These are phyloP conservation scores for Echinarachnius parma DNA, from an alignment of 53 echinoderm and acorn worm species.

Conservation along the genomic window DNA sequence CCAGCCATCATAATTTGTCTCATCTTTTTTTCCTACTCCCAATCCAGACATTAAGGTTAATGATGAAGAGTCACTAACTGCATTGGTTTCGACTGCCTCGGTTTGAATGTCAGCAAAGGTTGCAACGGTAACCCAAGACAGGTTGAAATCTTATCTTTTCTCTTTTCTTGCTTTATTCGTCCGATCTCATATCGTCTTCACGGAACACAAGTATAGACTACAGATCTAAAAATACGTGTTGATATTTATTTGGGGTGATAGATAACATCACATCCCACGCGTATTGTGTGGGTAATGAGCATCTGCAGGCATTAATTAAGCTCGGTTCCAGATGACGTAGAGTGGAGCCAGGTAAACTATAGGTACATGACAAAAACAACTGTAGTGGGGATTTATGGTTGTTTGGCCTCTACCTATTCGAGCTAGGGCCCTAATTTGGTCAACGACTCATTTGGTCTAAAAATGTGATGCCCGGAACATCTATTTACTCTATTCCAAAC, in stretches of 20 bases:
- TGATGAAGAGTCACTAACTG: background rate
- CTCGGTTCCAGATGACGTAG: no score
- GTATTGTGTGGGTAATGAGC: no score
- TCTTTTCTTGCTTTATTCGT: background rate
- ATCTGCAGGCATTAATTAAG: constrained; percentile 25
- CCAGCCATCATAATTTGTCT: constrained; percentile 12
- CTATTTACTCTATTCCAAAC: no score
- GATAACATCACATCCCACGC: constrained; percentile 44
- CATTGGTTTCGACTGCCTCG: background rate
- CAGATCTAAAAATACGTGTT: constrained; percentile 33
- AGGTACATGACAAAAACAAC: no score
- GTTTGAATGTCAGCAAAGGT: constrained; percentile 34
- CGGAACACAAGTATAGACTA: no score
- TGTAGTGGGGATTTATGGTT: no score
- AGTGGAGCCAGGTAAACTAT: no score
- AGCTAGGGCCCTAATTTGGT: no score
- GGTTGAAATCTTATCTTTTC: constrained; percentile 19
- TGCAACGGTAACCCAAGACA: background rate
- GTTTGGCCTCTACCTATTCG: no score
- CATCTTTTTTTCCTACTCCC: background rate
- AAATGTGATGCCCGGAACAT: no score
- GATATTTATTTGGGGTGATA: constrained; percentile 40
- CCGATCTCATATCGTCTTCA: no score
- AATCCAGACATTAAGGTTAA: background rate
- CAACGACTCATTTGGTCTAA: no score